Base-by-base conservation (phyloP, 2,113 vertebrate genomes). In the Dicerorhinus sumatrensis region DNA sequence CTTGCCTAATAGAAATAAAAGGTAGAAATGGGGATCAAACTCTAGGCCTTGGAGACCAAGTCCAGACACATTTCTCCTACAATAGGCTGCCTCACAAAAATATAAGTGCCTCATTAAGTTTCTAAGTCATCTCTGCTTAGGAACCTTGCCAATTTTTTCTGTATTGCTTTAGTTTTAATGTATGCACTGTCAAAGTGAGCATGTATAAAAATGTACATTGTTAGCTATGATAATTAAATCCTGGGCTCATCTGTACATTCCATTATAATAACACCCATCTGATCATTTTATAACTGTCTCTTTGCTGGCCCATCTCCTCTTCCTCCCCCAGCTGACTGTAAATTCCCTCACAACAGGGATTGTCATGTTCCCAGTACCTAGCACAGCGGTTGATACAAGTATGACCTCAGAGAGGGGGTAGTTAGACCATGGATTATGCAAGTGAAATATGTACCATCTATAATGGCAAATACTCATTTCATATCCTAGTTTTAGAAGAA, bases 151-250 rank as follows among this genome's bases (percentile, higher is more conserved):
- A 96, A 16, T 46, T 62, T 85, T 79, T 85, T 65, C 80, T 10
- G 12, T 46, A 73, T 33, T 39, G n/a, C 91, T 96, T 77, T 89
- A 17, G 60, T 69, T 92, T 92, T 92, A 96, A 96, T 56, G 33
- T 83, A 87, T 80, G 95, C 85, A 33, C 81, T 88, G 75, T 90
- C 89, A 91, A 80, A 86, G 62, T 29, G 58, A 94, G 63, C 75
- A 25, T 54, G 70, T 48, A 73, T 91, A 56, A 95, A 94, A 83
- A 31, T 23, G 33, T n/a, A 63, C 70, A 29, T 91, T 27, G 51
- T 82, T 92, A 21, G 58, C 36, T 36, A 33, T 48, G 88, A 31
- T 79, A 86, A 94, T 62, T 23, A 42, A 89, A 81, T 60, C 60
- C 56, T 81, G 87, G 39, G 18, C 51, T 87, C 54, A 13, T 82